These are phyloP conservation scores for Drosophila subquinaria DNA, from an alignment of 2,888 invertebrate genomes.

Conservation along the genomic window DNA sequence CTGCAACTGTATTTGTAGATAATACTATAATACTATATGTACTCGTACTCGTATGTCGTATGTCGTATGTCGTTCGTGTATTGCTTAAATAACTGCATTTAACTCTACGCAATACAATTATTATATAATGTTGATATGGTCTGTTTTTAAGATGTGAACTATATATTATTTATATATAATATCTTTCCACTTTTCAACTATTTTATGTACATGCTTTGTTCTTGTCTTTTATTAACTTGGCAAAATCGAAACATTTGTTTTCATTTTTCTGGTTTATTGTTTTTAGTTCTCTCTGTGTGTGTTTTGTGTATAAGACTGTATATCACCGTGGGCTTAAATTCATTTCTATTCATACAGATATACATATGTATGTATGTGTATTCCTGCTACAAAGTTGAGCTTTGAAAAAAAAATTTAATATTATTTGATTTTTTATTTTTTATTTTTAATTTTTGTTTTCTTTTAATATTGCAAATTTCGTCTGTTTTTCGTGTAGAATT, in stretches of 20 bases:
- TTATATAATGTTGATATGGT: conserved; percentile 70
- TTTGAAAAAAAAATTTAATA: conserved; percentile 29
- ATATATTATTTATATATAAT: conserved; percentile 18
- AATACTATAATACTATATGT: conserved; percentile 37
- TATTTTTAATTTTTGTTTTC: conserved; percentile 1
- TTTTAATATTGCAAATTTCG: conserved; percentile 15
- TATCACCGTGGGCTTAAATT: conserved; percentile 75
- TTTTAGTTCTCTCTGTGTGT: conserved; percentile 19
- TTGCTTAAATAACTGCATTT: conserved; percentile 46
- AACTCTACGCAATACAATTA: conserved; percentile 48
- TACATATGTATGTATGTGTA: conserved; percentile 34
- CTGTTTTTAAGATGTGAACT: conserved; percentile 69
- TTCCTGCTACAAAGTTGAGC: conserved; percentile 38
- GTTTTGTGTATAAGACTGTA: conserved; percentile 49
- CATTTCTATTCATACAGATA: conserved; percentile 56
- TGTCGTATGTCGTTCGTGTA: conserved; percentile 18
- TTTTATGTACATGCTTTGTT: conserved; percentile 46
- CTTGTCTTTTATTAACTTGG: conserved; percentile 20
- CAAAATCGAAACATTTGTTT: conserved; percentile 26
- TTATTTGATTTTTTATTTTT: conserved; percentile 7
- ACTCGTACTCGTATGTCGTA: conserved; percentile 8
- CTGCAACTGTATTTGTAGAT: conserved; percentile 13
- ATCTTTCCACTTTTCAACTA: conserved; percentile 26
- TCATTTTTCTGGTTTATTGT: conserved; percentile 33
- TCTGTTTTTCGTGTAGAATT: conserved; percentile 49